Evolutionary conservation across 2,888 invertebrate genomes (phyloP).

Genomic region (Oscheius myriophilus): DNA sequence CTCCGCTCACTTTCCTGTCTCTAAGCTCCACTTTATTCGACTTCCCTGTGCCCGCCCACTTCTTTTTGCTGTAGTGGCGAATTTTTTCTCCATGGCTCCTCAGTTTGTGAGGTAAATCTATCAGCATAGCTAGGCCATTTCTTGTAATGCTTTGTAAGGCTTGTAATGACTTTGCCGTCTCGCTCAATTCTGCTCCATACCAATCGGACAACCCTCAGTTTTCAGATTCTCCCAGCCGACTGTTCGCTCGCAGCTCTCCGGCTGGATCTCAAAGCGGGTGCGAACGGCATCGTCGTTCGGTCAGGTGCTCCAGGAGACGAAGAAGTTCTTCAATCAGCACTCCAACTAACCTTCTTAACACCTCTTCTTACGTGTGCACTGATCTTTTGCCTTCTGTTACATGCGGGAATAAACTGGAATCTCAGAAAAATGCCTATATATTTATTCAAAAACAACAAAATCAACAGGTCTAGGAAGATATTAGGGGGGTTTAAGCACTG

Average conservation of each 20-base stretch:
- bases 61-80: too few species aligned
- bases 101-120: too few species aligned
- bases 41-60: too few species aligned
- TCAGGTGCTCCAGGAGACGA: conserved; percentile 34
- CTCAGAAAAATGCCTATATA: neutral
- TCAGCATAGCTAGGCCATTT: too few species aligned
- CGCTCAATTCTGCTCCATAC: too few species aligned
- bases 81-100: too few species aligned
- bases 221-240: conserved; percentile 27
- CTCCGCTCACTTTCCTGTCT: too few species aligned
- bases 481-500: neutral
- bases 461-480: conserved; percentile 10
- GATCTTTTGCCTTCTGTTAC: neutral
- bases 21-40: too few species aligned
- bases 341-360: too few species aligned
- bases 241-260: conserved; percentile 35
- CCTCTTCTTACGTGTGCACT: neutral
- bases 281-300: conserved; percentile 30
- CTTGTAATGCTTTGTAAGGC: neutral
- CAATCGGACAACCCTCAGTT: too few species aligned
- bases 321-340: conserved; percentile 33
- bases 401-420: too few species aligned
- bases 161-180: too few species aligned
- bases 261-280: conserved; percentile 44
- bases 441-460: conserved; percentile 16